A percentile compares a stretch with the other conserved stretches of the same genome.
phyloP scores from a whole-genome alignment of 2,113 vertebrate genomes.

The Thomomys bottae region DNA sequence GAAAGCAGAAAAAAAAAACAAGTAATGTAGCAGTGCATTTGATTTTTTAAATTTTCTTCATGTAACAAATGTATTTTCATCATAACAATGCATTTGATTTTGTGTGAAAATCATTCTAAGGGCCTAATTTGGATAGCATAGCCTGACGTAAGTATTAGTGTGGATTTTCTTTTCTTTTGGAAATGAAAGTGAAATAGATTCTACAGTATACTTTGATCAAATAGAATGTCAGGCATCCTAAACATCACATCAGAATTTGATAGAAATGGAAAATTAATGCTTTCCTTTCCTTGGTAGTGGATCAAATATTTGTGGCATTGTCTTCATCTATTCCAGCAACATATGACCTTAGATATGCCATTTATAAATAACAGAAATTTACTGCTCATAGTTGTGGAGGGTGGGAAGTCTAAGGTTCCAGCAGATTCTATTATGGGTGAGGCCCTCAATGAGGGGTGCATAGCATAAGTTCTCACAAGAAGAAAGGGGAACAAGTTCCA shows the following conservation, averaged over 20 bases:
- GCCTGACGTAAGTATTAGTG: background rate
- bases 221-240: slow-evolving; percentile 8
- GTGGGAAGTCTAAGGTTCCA: background rate
- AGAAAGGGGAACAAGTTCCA: too few species aligned
- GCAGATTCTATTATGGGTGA: background rate
- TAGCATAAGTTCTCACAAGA: too few species aligned
- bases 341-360: background rate
- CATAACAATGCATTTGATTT: too few species aligned
- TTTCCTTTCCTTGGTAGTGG: background rate
- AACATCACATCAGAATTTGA: background rate
- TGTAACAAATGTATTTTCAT: too few species aligned
- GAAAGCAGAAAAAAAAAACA: background rate
- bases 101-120: too few species aligned
- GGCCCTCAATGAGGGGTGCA: too few species aligned
- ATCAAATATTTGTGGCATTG: background rate
- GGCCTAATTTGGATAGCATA: background rate
- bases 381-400: too few species aligned
- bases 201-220: slow-evolving; percentile 13
- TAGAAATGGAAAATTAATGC: background rate
- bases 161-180: background rate
- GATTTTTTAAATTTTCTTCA: too few species aligned
- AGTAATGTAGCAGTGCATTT: too few species aligned
- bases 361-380: background rate
- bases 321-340: background rate
- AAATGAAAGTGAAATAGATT: slow-evolving; percentile 39